A percentile compares a stretch with the other conserved stretches of the same genome.
phyloP scores from a whole-genome alignment of 1,140 invertebrate species.

The Dendroctonus valens region DNA sequence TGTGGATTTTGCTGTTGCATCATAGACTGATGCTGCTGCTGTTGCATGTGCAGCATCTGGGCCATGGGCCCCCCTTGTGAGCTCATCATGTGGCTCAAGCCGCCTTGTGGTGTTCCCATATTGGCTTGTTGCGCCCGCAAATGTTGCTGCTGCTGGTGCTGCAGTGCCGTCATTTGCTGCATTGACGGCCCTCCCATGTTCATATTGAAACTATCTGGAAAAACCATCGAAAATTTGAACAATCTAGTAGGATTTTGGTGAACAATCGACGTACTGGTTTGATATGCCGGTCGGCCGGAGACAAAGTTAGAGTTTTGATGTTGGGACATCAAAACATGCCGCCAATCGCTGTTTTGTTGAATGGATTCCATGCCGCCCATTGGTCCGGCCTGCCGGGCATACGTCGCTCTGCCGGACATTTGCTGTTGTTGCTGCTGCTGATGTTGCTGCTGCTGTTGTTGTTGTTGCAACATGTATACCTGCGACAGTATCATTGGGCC shows the following conservation, averaged over 20 bases:
- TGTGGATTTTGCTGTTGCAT: constrained; percentile 42
- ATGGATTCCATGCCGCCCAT: constrained; percentile 43
- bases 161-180: constrained; percentile 45
- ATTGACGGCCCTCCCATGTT: constrained; percentile 42
- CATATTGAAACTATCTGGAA: constrained; percentile 44
- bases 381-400: constrained; percentile 48
- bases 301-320: constrained; percentile 56
- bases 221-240: neutral
- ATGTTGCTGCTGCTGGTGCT: constrained; percentile 48
- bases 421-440: constrained; percentile 52
- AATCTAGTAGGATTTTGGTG: neutral
- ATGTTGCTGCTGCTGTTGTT: constrained; percentile 40
- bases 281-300: constrained; percentile 63
- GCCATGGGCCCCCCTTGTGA: constrained; percentile 42
- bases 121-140: constrained; percentile 39
- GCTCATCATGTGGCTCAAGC: constrained; percentile 38
- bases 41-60: constrained; percentile 54
- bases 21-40: constrained; percentile 47
- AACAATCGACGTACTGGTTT: constrained; percentile 43
- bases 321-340: constrained; percentile 71
- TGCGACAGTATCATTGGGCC: constrained; percentile 67
- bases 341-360: constrained; percentile 59
- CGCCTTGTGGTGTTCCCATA: constrained; percentile 38
- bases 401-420: constrained; percentile 51
- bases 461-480: constrained; percentile 55